These are phyloP conservation scores for Melinaea marsaeus DNA, from an alignment of 2,888 invertebrate species.

Conservation along the genomic window DNA sequence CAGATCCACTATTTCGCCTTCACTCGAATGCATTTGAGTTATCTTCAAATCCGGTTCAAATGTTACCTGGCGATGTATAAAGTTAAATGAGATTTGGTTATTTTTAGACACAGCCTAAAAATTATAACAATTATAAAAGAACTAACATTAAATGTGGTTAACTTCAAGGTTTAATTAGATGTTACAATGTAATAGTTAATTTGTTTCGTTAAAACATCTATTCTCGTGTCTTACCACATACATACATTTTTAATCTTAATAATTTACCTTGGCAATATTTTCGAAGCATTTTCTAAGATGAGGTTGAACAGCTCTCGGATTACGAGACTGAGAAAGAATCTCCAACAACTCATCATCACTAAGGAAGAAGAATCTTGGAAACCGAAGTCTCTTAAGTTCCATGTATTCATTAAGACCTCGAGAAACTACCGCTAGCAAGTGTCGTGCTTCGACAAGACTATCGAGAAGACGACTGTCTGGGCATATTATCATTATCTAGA, in stretches of 20 bases:
- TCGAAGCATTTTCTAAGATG: constrained; percentile 91
- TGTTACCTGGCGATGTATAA: constrained; percentile 67
- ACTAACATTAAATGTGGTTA: too few species aligned
- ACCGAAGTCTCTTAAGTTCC: constrained; percentile 85
- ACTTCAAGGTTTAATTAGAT: too few species aligned
- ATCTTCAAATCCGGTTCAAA: constrained; percentile 84
- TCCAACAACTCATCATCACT: constrained; percentile 90
- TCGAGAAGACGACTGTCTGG: constrained; percentile 82
- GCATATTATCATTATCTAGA: constrained; percentile 80
- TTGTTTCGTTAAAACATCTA: too few species aligned
- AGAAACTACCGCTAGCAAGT: constrained; percentile 83
- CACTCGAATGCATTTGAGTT: constrained; percentile 85
- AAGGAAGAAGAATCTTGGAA: constrained; percentile 87
- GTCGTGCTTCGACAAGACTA: constrained; percentile 82
- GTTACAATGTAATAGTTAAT: too few species aligned
- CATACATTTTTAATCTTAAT: neutral
- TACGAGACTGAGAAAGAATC: constrained; percentile 87
- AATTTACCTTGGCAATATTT: constrained; percentile 80
- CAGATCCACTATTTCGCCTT: constrained; percentile 84
- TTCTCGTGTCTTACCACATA: too few species aligned
- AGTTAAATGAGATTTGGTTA: too few species aligned
- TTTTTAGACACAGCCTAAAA: too few species aligned
- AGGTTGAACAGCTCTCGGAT: constrained; percentile 87
- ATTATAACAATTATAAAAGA: too few species aligned
- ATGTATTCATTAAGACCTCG: constrained; percentile 87